Base-by-base conservation (phyloP, 2,113 vertebrate genomes). In the Apteryx owenii region DNA sequence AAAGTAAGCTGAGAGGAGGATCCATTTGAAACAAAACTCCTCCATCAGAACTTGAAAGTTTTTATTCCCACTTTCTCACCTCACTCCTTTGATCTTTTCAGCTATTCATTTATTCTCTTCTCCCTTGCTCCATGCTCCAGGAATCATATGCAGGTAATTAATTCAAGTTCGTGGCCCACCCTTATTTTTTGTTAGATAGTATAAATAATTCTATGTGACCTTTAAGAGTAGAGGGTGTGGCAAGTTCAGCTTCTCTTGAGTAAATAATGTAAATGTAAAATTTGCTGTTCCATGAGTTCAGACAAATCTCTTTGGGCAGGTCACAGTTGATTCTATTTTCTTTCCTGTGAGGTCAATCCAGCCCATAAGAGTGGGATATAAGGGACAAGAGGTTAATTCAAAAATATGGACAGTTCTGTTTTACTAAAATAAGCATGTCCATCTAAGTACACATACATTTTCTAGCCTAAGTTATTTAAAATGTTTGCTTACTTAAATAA, bases 281-380 rank as follows among this genome's bases (percentile, higher is more conserved):
- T 93, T 95, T 96, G 78, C 81, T 96, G 78, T 73, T 95, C 28
- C 6, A n/a, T 84, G 70, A 54, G 46, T 71, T 94, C 95, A 91
- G 96, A 95, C 73, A 95, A 94, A 89, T 72, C 88, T 69, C 84
- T 92, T 96, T 95, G 93, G 82, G 31, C 80, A 96, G 96, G 91
- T 94, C 90, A 81, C 62, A 95, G n/a, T 23, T 80, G 86, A 92
- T 87, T 93, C 4, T 8, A 78, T 89, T 96, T 93, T 93, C 91
- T 95, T 92, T 97, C 95, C 85, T 75, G 17, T 50, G 94, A 95
- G 96, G 93, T 97, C 95, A 85, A 7, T 4, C 17, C 19, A 95
- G 75, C 36, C 75, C 71, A 46, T 95, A 92, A 18, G 53, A 97
- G 62, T 26, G 6, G 89, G 73, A 60, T 92, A 91, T 50, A 53